Percentiles rank a stretch among this genome's conserved stretches.
Conservation (phyloP, 2,888 invertebrate genomes). For the Calliphora vomitoria region DNA sequence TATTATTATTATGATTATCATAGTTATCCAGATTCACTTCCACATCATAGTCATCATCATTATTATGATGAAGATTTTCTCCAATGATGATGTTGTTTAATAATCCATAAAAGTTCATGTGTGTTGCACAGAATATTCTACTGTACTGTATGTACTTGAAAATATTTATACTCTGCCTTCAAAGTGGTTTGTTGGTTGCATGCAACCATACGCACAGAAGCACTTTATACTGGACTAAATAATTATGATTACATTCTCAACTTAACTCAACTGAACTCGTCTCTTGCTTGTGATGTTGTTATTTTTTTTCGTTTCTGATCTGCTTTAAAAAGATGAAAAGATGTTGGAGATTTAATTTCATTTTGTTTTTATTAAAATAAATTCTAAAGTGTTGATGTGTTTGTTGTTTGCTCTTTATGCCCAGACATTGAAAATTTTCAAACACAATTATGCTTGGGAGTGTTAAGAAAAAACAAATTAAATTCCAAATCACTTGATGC, state of each 20-base stretch:
- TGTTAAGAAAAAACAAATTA: constrained; percentile 3
- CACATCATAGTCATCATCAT: constrained; percentile 39
- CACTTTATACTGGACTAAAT: constrained; percentile 63
- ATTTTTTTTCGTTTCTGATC: neutral
- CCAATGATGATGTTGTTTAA: constrained; percentile 52
- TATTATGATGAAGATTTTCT: constrained; percentile 45
- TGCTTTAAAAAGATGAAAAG: constrained; percentile 49
- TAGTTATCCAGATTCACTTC: constrained; percentile 47
- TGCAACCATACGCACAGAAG: constrained; percentile 58
- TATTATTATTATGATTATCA: constrained; percentile 53
- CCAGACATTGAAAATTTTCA: constrained; percentile 51
- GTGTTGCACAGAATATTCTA: neutral
- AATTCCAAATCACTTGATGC: constrained; percentile 19
- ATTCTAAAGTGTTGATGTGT: constrained; percentile 49
- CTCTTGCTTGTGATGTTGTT: constrained; percentile 17
- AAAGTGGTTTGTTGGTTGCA: neutral
- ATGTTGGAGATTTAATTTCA: constrained; percentile 52
- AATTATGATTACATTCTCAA: constrained; percentile 40
- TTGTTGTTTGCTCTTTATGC: constrained; percentile 1
- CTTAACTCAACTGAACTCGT: neutral
- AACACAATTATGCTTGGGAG: neutral
- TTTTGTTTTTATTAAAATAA: constrained; percentile 11
- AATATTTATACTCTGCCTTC: constrained; percentile 38
- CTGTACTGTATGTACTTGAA: constrained; percentile 62
- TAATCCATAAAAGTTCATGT: constrained; percentile 62